Conservation (phyloP, 2,113 vertebrate genomes). For the Alectura lathami region DNA sequence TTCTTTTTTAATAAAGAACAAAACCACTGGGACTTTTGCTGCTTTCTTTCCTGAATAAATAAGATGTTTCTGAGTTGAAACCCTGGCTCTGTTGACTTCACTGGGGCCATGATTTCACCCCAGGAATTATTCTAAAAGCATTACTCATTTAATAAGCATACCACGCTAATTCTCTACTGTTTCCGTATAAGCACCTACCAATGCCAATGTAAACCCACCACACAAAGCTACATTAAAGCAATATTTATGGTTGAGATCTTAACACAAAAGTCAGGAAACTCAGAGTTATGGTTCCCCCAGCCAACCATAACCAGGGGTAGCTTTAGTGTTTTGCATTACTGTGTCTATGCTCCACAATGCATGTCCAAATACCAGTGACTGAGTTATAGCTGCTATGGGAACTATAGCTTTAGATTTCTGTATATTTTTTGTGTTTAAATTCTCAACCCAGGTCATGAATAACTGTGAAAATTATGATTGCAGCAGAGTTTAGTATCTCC, state of each 20-base stretch:
- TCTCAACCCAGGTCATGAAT: not conserved
- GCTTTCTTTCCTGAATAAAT: not conserved
- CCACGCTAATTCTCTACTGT: constrained; percentile 56
- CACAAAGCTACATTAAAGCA: constrained; percentile 63
- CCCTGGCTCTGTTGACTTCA: not conserved
- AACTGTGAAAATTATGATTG: constrained; percentile 15
- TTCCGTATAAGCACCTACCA: constrained; percentile 48
- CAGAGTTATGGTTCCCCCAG: constrained; percentile 51
- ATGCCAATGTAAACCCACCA: constrained; percentile 55
- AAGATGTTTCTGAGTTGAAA: constrained; percentile 18
- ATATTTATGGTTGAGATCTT: constrained; percentile 57
- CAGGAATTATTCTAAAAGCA: constrained; percentile 50
- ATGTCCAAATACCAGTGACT: constrained; percentile 7
- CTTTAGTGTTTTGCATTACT: constrained; percentile 46
- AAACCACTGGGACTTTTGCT: not conserved
- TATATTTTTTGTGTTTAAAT: constrained; percentile 26
- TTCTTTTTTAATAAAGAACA: not conserved
- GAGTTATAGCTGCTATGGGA: constrained; percentile 49
- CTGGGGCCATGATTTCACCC: constrained; percentile 36
- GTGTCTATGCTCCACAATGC: not conserved
- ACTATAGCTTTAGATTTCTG: not conserved
- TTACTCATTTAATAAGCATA: constrained; percentile 66
- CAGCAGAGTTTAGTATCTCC: not conserved
- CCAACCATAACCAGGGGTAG: constrained; percentile 41
- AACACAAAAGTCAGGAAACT: constrained; percentile 67